Conservation (phyloP, 2,888 invertebrate genomes). For the Macaria notata region DNA sequence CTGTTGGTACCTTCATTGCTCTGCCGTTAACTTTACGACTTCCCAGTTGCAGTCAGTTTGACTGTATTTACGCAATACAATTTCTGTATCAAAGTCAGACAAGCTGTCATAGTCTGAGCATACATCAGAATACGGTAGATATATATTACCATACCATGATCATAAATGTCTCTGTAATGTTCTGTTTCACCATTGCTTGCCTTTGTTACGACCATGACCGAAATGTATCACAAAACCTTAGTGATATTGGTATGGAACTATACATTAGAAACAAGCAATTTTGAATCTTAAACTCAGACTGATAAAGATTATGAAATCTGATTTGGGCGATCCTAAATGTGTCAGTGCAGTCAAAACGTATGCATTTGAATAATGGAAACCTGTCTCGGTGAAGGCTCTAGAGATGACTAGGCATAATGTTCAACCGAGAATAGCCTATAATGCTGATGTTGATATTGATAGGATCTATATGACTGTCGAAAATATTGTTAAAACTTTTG, state of each 20-base stretch:
- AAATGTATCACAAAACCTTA: slow-evolving; percentile 32
- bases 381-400: slow-evolving; percentile 63
- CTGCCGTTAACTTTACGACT: too few species aligned
- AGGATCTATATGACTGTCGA: slow-evolving; percentile 24
- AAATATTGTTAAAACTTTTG: slow-evolving; percentile 12
- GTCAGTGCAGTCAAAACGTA: slow-evolving; percentile 51
- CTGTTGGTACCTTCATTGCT: too few species aligned
- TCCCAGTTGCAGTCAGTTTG: too few species aligned
- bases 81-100: slow-evolving; percentile 18
- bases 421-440: slow-evolving; percentile 50
- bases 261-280: slow-evolving; percentile 24
- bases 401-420: slow-evolving; percentile 77
- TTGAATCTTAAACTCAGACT: slow-evolving; percentile 32
- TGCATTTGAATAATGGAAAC: slow-evolving; percentile 78
- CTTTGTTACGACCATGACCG: slow-evolving; percentile 54
- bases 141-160: slow-evolving; percentile 52
- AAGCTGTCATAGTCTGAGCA: slow-evolving; percentile 15
- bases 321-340: slow-evolving; percentile 34
- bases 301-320: slow-evolving; percentile 8
- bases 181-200: slow-evolving; percentile 58
- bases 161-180: slow-evolving; percentile 59
- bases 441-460: slow-evolving; percentile 40
- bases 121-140: slow-evolving; percentile 40
- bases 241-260: slow-evolving; percentile 2
- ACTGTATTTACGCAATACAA: slow-evolving; percentile 4